Conservation (phyloP, 2,888 invertebrate genomes). For the Dyspetes luteomarginatus region DNA sequence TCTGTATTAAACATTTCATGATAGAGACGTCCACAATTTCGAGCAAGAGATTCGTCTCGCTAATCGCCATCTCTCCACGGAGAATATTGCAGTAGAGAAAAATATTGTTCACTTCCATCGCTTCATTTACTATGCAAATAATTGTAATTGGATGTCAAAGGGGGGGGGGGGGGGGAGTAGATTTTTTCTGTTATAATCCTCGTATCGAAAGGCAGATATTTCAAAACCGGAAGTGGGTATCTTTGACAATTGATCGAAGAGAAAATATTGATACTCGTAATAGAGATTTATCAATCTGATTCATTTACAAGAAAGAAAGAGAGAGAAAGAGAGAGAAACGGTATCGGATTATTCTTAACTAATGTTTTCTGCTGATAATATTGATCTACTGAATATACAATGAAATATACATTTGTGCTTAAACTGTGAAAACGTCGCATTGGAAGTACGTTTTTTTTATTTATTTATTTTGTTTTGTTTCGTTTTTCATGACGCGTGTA, state of each 20-base stretch:
- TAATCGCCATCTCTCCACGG: slow-evolving; percentile 48
- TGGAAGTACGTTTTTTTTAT: slow-evolving; percentile 66
- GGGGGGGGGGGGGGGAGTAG: slow-evolving; percentile 14
- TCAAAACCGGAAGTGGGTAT: slow-evolving; percentile 58
- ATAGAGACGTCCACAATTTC: slow-evolving; percentile 52
- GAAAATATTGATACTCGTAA: slow-evolving; percentile 28
- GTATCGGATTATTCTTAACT: slow-evolving; percentile 69
- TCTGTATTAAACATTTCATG: slow-evolving; percentile 47
- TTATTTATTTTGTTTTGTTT: slow-evolving; percentile 42
- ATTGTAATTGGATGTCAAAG: slow-evolving; percentile 26
- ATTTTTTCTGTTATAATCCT: slow-evolving; percentile 19
- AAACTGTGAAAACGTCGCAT: slow-evolving; percentile 79
- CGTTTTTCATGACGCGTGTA: not conserved
- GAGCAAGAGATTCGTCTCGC: slow-evolving; percentile 41
- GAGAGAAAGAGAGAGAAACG: slow-evolving; percentile 43
- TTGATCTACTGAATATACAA: slow-evolving; percentile 79
- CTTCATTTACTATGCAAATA: slow-evolving; percentile 35
- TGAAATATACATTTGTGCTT: slow-evolving; percentile 81
- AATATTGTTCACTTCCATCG: slow-evolving; percentile 56
- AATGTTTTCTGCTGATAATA: slow-evolving; percentile 56
- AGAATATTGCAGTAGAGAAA: slow-evolving; percentile 56
- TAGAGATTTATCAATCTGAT: slow-evolving; percentile 51
- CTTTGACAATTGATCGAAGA: slow-evolving; percentile 31
- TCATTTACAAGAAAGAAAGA: slow-evolving; percentile 44
- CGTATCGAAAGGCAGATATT: slow-evolving; percentile 48